phyloP scores from a whole-genome alignment of 2,888 invertebrate genomes.

The Acanthosepion pharaonis region DNA sequence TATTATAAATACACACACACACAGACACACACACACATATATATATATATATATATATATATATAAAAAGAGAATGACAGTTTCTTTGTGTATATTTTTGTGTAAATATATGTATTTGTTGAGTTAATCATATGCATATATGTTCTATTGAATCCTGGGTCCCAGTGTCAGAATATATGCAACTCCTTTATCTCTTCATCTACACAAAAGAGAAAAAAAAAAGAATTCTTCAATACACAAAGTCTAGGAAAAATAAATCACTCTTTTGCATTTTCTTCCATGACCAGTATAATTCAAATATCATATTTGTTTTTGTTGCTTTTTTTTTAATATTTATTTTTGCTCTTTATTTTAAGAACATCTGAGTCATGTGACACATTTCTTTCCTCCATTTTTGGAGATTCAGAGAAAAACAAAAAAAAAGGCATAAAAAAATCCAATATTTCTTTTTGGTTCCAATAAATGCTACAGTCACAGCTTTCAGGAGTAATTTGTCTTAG shows the following conservation, averaged over 20 bases:
- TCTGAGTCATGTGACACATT: slow-evolving; percentile 11
- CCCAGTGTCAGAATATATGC: neutral
- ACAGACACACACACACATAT: neutral
- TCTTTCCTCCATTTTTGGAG: slow-evolving; percentile 14
- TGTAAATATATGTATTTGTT: neutral
- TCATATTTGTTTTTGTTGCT: neutral
- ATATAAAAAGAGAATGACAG: neutral
- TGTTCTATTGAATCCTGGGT: neutral
- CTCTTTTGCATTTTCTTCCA: neutral
- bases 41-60: neutral
- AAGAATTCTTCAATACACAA: neutral
- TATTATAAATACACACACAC: neutral
- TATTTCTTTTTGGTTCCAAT: slow-evolving; percentile 18
- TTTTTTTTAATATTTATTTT: neutral
- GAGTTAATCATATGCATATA: neutral
- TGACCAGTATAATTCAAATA: slow-evolving; percentile 33
- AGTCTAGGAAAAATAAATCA: neutral
- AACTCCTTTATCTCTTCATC: neutral
- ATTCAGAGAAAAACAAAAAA: neutral
- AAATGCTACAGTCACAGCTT: slow-evolving; percentile 33
- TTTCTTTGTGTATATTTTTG: neutral
- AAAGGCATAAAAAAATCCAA: neutral
- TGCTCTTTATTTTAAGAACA: slow-evolving; percentile 33
- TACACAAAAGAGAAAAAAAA: neutral
- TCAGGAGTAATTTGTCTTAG: slow-evolving; percentile 4